A percentile compares a stretch with the other conserved stretches of the same genome.
Evolutionary conservation across 2,888 invertebrate species (phyloP).

Genomic region (Neoitamus cyanurus): DNA sequence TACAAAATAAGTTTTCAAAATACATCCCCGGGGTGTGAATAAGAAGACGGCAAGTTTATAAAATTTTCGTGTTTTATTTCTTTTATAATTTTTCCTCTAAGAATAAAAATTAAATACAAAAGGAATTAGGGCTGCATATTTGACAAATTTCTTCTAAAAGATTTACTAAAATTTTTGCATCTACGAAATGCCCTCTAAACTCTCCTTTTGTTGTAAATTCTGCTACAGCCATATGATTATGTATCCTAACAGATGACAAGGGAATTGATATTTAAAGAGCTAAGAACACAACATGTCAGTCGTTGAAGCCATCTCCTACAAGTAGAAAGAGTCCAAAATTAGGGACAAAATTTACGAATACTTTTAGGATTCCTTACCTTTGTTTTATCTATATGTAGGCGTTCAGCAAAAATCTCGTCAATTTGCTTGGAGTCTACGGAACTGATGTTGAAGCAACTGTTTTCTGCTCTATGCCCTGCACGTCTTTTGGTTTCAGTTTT

Average conservation of each 20-base stretch:
- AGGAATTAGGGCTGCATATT: neutral
- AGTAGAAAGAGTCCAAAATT: neutral
- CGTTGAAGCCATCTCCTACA: neutral
- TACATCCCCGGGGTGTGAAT: neutral
- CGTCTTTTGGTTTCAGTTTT: slow-evolving; percentile 61
- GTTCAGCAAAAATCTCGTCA: neutral
- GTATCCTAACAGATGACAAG: neutral
- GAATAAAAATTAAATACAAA: slow-evolving; percentile 6
- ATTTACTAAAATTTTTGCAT: slow-evolving; percentile 6
- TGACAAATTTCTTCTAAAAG: neutral
- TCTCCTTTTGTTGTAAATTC: neutral
- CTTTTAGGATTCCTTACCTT: neutral
- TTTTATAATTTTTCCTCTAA: neutral
- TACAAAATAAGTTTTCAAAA: neutral
- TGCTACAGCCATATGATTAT: neutral
- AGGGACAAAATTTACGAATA: neutral
- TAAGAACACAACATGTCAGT: neutral
- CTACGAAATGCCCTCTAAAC: neutral
- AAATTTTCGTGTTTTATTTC: neutral
- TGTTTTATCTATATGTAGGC: neutral
- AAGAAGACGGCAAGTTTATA: neutral
- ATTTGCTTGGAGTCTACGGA: neutral
- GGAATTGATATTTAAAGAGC: neutral
- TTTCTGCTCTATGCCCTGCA: neutral
- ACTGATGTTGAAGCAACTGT: slow-evolving; percentile 2